Evolutionary conservation across 1,140 invertebrate species (phyloP), one percentile per base, ranked within the genome.

Genomic region (Nasonia giraulti): DNA sequence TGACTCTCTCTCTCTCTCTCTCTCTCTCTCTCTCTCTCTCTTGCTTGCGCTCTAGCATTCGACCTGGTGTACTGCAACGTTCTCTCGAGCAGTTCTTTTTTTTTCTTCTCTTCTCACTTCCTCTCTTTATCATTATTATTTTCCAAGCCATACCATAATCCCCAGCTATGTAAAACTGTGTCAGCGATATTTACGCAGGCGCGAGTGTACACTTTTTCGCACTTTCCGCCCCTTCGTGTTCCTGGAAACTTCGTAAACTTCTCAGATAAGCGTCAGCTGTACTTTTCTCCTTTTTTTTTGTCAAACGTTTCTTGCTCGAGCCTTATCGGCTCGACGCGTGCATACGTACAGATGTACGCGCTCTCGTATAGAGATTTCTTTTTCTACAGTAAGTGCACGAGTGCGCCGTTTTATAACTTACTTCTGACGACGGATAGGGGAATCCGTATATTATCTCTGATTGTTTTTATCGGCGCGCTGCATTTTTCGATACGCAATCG

Each of bases 1-100:
- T 17, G 2, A 17, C 50, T 55, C 77, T 82, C 80, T 71, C 74
- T 81, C n/a, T 37, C 62, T 8, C 73, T 68, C n/a, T 71, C 14
- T 5, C 11, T 14, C n/a, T n/a, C n/a, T n/a, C n/a, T n/a, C n/a
- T n/a, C n/a, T 37, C 5, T 37, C 0, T 62, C 55, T 62, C 55
- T 27, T 27, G 55, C 55, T 62, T 62, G 7, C 6, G 17, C n/a
- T 20, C 17, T 20, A 7, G 50, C 50, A 55, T 17, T 14, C 17
- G 55, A 62, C 17, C 3, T n/a, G 17, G 33, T 37, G 33, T 17
- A n/a, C 27, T 27, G 27, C 2, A n/a, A 62, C 2, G 20, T 17
- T 17, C 17, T 12, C 50, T 1, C 55, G 55, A 6, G 27, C 27
- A 27, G 27, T 27, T 20, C 55, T 62, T 62, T 62, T 62, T 62